A percentile compares a stretch with the other conserved stretches of the same genome.
phyloP scores from a whole-genome alignment of 2,888 invertebrate genomes.

The Julus scanicus region DNA sequence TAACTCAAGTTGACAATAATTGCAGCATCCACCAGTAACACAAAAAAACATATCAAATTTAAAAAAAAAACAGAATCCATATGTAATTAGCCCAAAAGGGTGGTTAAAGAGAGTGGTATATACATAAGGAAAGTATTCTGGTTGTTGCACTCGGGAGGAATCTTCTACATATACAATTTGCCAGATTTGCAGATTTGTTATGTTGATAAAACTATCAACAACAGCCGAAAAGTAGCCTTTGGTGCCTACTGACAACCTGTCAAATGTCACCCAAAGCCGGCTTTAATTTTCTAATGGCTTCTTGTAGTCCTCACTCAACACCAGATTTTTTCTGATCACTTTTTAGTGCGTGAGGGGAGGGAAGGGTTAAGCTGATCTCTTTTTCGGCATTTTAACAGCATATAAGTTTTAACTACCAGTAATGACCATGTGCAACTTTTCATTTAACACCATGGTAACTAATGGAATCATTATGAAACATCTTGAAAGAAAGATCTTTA shows the following conservation, averaged over 20 bases:
- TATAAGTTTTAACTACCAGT: not conserved
- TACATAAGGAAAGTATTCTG: not conserved
- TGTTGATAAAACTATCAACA: not conserved
- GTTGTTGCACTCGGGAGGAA: not conserved
- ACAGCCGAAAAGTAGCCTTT: not conserved
- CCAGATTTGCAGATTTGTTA: not conserved
- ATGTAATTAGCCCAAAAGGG: not conserved
- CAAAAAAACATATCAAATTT: not conserved
- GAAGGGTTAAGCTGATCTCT: constrained; percentile 12
- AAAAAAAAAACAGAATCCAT: not conserved
- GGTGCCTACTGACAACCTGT: not conserved
- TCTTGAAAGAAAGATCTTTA: not conserved
- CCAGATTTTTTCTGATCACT: not conserved
- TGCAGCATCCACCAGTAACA: too few species aligned
- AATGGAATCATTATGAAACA: not conserved
- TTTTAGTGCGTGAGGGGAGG: not conserved
- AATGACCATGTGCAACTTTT: not conserved
- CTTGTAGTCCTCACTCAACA: constrained; percentile 1
- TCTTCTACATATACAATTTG: not conserved
- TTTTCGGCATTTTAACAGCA: not conserved
- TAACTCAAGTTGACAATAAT: not conserved
- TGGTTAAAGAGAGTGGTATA: not conserved
- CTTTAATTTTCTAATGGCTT: not conserved
- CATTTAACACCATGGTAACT: not conserved
- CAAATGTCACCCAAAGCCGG: not conserved